Percentiles rank a stretch among this genome's conserved stretches.
Evolutionary conservation across 1,140 invertebrate genomes (phyloP).

Genomic region (Kradibia gibbosae): DNA sequence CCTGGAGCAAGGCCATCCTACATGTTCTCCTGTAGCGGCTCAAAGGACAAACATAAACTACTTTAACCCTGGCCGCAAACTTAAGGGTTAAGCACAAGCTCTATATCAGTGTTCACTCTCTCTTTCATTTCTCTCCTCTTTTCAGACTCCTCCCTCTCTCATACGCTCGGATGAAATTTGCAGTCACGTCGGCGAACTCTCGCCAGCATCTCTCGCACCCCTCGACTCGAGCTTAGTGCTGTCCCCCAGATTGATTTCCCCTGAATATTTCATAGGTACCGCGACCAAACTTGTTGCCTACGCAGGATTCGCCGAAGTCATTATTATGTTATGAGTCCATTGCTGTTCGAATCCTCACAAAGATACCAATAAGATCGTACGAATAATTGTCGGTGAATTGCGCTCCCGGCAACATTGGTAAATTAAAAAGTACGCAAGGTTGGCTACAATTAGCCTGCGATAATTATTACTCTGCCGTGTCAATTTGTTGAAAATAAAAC

Average conservation of each 20-base stretch:
- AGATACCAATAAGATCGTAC: background rate
- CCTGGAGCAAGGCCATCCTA: slow-evolving; percentile 57
- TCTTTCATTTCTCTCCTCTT: slow-evolving; percentile 27
- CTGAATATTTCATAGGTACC: slow-evolving; percentile 70
- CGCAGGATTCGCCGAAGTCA: slow-evolving; percentile 63
- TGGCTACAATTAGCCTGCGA: no score
- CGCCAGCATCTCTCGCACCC: slow-evolving; percentile 25
- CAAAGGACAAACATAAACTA: slow-evolving; percentile 73
- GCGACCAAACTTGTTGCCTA: slow-evolving; percentile 61
- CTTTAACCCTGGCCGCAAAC: slow-evolving; percentile 70
- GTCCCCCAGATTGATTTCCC: slow-evolving; percentile 67
- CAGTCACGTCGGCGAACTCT: slow-evolving; percentile 41
- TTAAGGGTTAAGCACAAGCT: slow-evolving; percentile 70
- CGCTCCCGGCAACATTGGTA: no score
- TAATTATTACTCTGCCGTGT: no score
- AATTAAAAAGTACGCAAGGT: no score
- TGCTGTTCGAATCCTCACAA: background rate
- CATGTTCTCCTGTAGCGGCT: slow-evolving; percentile 55
- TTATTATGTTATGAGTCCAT: slow-evolving; percentile 62
- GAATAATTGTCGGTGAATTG: no score
- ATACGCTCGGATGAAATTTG: background rate
- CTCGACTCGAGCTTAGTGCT: slow-evolving; percentile 48
- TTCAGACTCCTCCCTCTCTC: slow-evolving; percentile 37
- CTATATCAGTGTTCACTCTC: background rate
- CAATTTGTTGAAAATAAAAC: no score